These are phyloP conservation scores for Scaptomyza caliginosa DNA, from an alignment of 2,888 invertebrate species.

Conservation along the genomic window DNA sequence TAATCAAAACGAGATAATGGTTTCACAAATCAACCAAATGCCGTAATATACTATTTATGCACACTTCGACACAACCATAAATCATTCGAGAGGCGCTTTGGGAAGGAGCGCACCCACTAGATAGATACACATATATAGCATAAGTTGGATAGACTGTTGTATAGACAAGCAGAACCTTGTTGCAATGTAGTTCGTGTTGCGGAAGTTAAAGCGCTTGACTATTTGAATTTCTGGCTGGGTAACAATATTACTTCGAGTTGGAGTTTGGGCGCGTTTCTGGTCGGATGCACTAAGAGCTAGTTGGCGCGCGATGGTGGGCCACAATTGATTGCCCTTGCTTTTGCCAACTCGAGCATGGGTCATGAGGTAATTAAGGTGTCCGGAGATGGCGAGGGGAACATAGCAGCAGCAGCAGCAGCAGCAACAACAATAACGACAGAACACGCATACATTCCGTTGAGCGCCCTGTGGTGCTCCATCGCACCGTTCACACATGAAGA, in stretches of 20 bases:
- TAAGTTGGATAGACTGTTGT: conserved; percentile 27
- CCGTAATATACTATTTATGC: conserved; percentile 58
- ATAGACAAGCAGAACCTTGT: conserved; percentile 50
- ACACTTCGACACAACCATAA: conserved; percentile 61
- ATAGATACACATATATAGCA: background rate
- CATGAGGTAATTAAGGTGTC: conserved; percentile 54
- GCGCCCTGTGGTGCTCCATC: conserved; percentile 70
- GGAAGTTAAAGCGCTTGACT: conserved; percentile 76
- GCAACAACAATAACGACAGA: too few species aligned
- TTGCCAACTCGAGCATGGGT: conserved; percentile 77
- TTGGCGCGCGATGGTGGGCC: conserved; percentile 30
- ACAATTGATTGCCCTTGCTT: conserved; percentile 78
- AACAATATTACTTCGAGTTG: conserved; percentile 64
- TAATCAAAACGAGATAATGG: conserved; percentile 58
- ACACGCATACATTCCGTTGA: conserved; percentile 16
- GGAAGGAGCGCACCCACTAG: conserved; percentile 61
- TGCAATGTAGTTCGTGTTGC: conserved; percentile 60
- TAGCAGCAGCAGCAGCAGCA: conserved; percentile 3
- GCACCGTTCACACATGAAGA: conserved; percentile 73
- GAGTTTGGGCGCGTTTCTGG: conserved; percentile 67
- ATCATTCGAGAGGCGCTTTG: conserved; percentile 48
- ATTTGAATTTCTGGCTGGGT: conserved; percentile 41
- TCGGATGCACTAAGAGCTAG: conserved; percentile 71
- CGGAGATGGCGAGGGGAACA: conserved; percentile 17
- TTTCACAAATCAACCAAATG: conserved; percentile 71